phyloP scores from a whole-genome alignment of 2,888 invertebrate species.

The Netelia fuscicornis region DNA sequence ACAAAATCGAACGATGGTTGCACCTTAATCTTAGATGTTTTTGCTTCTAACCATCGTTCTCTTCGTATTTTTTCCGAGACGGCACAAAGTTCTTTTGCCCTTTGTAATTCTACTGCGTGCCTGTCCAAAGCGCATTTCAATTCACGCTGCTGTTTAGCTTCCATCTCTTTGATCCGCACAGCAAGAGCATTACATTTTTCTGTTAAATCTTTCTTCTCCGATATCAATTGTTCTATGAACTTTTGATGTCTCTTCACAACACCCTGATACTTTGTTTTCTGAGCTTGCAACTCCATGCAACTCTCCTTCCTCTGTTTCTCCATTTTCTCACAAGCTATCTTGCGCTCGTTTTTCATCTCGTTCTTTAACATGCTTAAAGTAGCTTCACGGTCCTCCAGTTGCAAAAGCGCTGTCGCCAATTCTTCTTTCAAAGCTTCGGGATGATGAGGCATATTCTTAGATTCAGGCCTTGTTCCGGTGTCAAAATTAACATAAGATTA shows the following conservation, averaged over 20 bases:
- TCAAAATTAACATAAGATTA: not conserved
- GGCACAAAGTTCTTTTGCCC: constrained; percentile 91
- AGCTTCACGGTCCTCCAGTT: constrained; percentile 79
- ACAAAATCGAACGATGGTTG: constrained; percentile 3
- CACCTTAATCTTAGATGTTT: constrained; percentile 94
- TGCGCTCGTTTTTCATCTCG: constrained; percentile 84
- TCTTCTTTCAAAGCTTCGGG: constrained; percentile 75
- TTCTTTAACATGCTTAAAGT: constrained; percentile 77
- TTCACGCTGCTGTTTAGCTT: constrained; percentile 88
- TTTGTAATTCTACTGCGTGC: constrained; percentile 90
- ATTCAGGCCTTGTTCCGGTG: constrained; percentile 10
- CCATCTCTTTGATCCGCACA: constrained; percentile 88
- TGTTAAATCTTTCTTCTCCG: constrained; percentile 92
- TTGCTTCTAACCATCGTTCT: constrained; percentile 93
- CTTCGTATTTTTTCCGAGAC: constrained; percentile 91
- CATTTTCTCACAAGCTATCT: constrained; percentile 83
- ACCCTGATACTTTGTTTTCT: constrained; percentile 90
- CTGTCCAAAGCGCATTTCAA: constrained; percentile 91
- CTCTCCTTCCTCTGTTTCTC: constrained; percentile 84
- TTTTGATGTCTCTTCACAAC: constrained; percentile 92
- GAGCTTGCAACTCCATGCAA: constrained; percentile 85
- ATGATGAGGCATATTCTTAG: constrained; percentile 25
- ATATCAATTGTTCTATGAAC: constrained; percentile 92
- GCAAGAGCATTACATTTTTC: constrained; percentile 91
- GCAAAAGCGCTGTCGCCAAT: constrained; percentile 75